phyloP scores from a whole-genome alignment of 2,888 invertebrate genomes.

The Paralinhomoeus sp. region DNA sequence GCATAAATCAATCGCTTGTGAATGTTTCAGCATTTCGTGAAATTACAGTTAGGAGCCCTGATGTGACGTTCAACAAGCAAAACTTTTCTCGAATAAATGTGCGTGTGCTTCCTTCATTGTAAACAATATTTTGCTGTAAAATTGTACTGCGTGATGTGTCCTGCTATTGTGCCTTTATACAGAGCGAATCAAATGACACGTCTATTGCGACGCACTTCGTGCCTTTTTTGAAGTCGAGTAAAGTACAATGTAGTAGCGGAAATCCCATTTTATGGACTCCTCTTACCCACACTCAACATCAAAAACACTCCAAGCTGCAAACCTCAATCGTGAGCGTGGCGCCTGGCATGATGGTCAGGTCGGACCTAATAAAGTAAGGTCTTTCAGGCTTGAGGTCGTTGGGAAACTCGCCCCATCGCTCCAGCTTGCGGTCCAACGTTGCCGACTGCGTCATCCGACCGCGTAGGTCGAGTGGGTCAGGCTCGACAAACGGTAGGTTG shows the following conservation, averaged over 20 bases:
- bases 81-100: no score
- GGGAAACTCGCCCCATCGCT: conserved; percentile 18
- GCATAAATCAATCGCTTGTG: no score
- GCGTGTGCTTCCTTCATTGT: no score
- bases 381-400: conserved; percentile 13
- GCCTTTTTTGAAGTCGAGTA: not conserved
- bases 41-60: no score
- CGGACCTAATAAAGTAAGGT: conserved; percentile 58
- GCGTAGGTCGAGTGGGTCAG: conserved; percentile 15
- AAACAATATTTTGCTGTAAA: no score
- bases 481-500: conserved; percentile 11
- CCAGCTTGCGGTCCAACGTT: conserved; percentile 13
- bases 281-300: not conserved
- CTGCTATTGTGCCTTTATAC: no score
- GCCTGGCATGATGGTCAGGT: conserved; percentile 89
- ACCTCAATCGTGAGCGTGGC: conserved; percentile 60
- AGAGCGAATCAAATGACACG: no score
- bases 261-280: not conserved
- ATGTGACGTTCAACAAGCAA: no score
- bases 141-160: no score
- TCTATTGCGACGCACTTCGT: no score
- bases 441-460: conserved; percentile 19
- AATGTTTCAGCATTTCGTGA: no score
- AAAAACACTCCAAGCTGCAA: conserved; percentile 32
- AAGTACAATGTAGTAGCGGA: not conserved